Percentiles rank a stretch among this genome's conserved stretches.
These are phyloP conservation scores for Taenioides sp. DNA, from an alignment of 2,797 vertebrate genomes.

Conservation along the genomic window DNA sequence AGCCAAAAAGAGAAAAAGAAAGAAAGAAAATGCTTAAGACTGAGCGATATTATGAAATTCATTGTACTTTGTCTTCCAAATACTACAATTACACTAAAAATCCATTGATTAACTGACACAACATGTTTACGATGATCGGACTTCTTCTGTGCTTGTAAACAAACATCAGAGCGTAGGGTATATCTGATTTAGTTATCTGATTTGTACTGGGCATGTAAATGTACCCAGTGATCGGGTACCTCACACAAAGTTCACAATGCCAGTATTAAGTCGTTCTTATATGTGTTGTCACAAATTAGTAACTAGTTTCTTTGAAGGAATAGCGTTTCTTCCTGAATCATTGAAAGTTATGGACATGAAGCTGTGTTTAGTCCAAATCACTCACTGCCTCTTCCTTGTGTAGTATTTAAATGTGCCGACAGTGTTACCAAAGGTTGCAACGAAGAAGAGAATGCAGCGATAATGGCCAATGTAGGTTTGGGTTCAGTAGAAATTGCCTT, in stretches of 20 bases:
- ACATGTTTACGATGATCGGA: too few relatives aligned
- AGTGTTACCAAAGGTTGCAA: constrained; percentile 72
- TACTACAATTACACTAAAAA: too few relatives aligned
- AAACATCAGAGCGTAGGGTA: too few relatives aligned
- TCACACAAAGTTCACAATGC: constrained; percentile 12
- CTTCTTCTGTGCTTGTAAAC: too few relatives aligned
- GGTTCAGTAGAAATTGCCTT: constrained; percentile 28
- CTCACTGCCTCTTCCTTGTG: constrained; percentile 49
- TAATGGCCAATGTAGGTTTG: constrained; percentile 35
- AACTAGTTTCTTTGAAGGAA: constrained; percentile 40
- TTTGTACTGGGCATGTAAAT: too few relatives aligned
- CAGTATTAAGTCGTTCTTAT: constrained; percentile 26
- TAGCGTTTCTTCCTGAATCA: constrained; percentile 29
- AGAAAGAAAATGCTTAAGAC: too few relatives aligned
- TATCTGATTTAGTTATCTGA: too few relatives aligned
- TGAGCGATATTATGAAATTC: too few relatives aligned
- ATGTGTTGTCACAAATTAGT: constrained; percentile 33
- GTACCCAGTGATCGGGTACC: constrained; percentile 7
- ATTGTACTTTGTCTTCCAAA: too few relatives aligned
- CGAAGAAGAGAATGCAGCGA: constrained; percentile 43
- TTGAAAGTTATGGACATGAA: constrained; percentile 23
- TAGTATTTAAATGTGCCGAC: constrained; percentile 45
- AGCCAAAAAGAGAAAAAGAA: too few relatives aligned
- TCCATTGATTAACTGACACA: too few relatives aligned
- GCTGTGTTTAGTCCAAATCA: constrained; percentile 26